These are phyloP conservation scores for Ceyx margarethae DNA, from an alignment of 2,113 vertebrate species.

Conservation along the genomic window DNA sequence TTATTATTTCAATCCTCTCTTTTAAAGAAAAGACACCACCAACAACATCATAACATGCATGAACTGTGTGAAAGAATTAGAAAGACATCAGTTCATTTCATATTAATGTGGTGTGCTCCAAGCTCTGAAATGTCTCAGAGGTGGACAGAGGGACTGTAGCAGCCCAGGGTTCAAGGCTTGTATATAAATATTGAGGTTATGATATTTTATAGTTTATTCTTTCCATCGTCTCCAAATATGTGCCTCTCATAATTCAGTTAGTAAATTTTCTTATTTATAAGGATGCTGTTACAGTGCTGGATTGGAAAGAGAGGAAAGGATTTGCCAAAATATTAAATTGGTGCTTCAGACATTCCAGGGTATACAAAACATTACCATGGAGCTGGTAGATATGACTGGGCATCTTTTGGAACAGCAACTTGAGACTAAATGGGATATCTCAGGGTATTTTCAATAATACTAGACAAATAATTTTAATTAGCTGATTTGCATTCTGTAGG, in stretches of 20 bases:
- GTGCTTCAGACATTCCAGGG: neutral
- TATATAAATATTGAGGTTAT: conserved; percentile 1
- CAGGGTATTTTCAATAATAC: neutral
- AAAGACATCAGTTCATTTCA: neutral
- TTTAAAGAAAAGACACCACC: neutral
- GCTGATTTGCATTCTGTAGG: neutral
- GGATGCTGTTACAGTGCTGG: neutral
- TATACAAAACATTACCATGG: neutral
- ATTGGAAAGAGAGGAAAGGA: neutral
- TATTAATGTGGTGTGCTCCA: neutral
- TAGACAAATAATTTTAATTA: neutral
- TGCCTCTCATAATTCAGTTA: neutral
- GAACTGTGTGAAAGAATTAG: neutral
- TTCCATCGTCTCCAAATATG: neutral
- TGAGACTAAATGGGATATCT: neutral
- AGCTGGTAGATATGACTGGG: fast-evolving
- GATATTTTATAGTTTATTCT: neutral
- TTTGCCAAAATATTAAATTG: neutral
- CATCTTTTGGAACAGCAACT: neutral
- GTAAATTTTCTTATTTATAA: neutral
- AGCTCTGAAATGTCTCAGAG: neutral
- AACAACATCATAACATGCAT: fast-evolving
- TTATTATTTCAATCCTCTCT: neutral
- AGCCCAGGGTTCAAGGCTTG: neutral
- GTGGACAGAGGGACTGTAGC: neutral